Base-by-base conservation (phyloP, 2,888 invertebrate genomes). In the Callinectes sapidus region DNA sequence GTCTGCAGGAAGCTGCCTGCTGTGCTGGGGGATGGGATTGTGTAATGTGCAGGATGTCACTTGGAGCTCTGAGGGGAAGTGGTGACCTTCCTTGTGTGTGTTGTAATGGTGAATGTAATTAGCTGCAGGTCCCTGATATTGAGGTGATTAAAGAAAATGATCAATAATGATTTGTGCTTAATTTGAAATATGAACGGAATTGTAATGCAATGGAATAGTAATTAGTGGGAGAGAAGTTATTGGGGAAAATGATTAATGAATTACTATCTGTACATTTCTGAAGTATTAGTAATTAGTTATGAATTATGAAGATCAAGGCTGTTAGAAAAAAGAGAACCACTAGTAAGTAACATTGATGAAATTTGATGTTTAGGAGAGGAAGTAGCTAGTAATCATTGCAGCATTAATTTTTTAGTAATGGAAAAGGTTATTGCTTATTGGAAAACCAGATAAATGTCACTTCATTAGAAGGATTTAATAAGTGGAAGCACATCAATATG, bases 41-140 rank as follows among this genome's bases (percentile, higher is more conserved):
- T 90, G 55, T 85, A 90, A 90, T 35, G 86, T n/a, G 86, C 90
- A 86, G 90, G 90, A 90, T 89, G 77, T 89, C 39, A 77, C 89
- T 48, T 48, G n/a, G n/a, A 13, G 48, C 10, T 13, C 71, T 23
- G n/a, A 42, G 42, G 28, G 77, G 77, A 66, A 42, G 71, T 61
- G 35, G 23, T n/a, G 14, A 89, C 42, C 66, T 71, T n/a, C 35
- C 66, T 89, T 66, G 16, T 35, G 13, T 18, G 81, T 81, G 81
- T 35, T 81, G 81, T 35, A 32, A 81, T 66, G 35, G n/a, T 35
- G 32, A 89, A 42, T 61, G 89, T 10, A 89, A 66, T 35, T 28
- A 23, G 48, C 28, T 87, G 23, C 13, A 87, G 42, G 87, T 35
- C 54, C 8, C n/a, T 35, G 71, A 77, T 61, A 61, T 61, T 81